Percentiles rank a stretch among this genome's conserved stretches.
Evolutionary conservation across 2,888 invertebrate species (phyloP).

Genomic region (Notodonta dromedarius): DNA sequence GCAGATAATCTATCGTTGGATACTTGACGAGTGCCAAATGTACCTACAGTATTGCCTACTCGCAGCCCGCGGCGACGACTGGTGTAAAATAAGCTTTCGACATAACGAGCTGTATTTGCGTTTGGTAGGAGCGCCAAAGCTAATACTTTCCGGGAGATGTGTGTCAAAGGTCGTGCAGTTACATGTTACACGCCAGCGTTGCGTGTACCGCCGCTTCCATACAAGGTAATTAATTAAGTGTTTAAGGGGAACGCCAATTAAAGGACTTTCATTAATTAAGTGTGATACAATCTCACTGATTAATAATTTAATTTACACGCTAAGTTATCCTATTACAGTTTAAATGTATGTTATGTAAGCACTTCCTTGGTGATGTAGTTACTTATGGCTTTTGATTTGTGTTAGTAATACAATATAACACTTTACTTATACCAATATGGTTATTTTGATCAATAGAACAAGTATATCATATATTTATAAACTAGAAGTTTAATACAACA

Average conservation of each 20-base stretch:
- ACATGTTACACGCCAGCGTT: constrained; percentile 53
- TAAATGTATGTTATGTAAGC: constrained; percentile 22
- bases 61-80: constrained; percentile 49
- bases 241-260: constrained; percentile 62
- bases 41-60: constrained; percentile 43
- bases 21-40: constrained; percentile 49
- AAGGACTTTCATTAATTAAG: constrained; percentile 63
- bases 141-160: constrained; percentile 68
- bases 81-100: constrained; percentile 67
- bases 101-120: constrained; percentile 68
- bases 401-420: no score
- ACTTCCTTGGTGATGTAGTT: constrained; percentile 14
- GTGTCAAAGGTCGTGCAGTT: constrained; percentile 61
- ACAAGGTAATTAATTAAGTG: constrained; percentile 68
- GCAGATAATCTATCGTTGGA: constrained; percentile 36
- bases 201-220: constrained; percentile 55
- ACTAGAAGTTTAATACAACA: no score
- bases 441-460: no score
- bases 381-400: constrained; percentile 14
- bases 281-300: constrained; percentile 57
- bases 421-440: no score
- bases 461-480: no score
- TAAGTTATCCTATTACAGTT: constrained; percentile 41
- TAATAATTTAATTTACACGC: constrained; percentile 44
- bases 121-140: constrained; percentile 57